Base-by-base conservation (phyloP, 2,113 vertebrate species). In the Eurystomus gularis region DNA sequence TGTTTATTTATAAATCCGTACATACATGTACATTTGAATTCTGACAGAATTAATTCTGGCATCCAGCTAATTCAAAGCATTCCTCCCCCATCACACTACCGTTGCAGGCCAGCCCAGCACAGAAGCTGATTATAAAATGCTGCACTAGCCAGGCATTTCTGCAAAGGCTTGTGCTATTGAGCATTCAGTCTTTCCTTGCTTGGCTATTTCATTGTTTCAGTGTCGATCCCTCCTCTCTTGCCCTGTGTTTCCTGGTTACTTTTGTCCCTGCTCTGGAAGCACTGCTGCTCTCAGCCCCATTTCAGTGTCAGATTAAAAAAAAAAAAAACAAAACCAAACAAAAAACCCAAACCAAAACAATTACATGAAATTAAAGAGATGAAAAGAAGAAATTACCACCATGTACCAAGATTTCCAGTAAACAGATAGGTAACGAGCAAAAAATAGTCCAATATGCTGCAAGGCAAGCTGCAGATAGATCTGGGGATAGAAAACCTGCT, bases 131-230 rank as follows among this genome's bases (percentile, higher is more conserved):
- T 96, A 96, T 93, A 94, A 95, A 93, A 96, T 95, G 88, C 94
- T 94, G 88, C 88, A 93, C 94, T 95, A 94, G 84, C 80, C 94
- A 95, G 91, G 96, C 94, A 94, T 93, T 97, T 97, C 96, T 97
- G 95, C 95, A 96, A 97, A 96, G 94, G 86, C 96, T 96, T 96
- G 96, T 97, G 95, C 96, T 96, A 97, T 97, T 96, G 96, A 97
- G 96, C 89, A 96, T 97, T 97, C 96, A 95, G 96, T 68, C 96
- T 97, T 93, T 71, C 94, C 96, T 96, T 96, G 95, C 96, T 94
- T 93, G 96, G 96, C 96, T 97, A 97, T 95, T 96, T 96, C 96
- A 96, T 96, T 97, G 96, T 97, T 96, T 97, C 95, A 8, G 65
- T 91, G 95, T 94, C 88, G 93, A 95, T 96, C 96, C 94, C 96